These are phyloP conservation scores for Manacus vitellinus DNA, from an alignment of 2,113 vertebrate genomes.

Conservation along the genomic window DNA sequence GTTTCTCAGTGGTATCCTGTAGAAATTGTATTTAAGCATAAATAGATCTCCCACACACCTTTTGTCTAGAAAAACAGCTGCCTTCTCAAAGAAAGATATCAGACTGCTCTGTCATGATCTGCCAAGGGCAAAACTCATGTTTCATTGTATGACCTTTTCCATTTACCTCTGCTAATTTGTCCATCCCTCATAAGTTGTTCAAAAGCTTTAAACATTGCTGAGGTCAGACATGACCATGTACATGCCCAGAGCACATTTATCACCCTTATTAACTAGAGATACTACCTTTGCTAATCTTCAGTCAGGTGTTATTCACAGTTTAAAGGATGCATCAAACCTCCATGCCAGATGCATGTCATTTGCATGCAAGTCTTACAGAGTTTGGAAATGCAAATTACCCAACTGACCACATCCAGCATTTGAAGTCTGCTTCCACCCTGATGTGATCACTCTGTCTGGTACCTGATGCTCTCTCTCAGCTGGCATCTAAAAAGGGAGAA, in stretches of 20 bases:
- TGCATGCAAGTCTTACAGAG: not conserved
- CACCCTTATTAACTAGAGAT: not conserved
- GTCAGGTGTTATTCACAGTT: not conserved
- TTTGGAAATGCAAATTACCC: not conserved
- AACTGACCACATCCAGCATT: not conserved
- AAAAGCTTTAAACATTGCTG: conserved; percentile 24
- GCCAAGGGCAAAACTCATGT: not conserved
- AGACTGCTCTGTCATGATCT: not conserved
- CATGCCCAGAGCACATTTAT: not conserved
- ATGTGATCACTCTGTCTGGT: not conserved
- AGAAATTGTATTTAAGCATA: not conserved
- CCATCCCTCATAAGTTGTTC: not conserved
- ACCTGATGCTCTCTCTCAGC: not conserved
- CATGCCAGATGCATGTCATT: not conserved
- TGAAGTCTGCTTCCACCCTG: not conserved
- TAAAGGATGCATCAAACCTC: not conserved
- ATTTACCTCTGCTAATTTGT: conserved; percentile 16
- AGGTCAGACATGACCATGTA: not conserved
- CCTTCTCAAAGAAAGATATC: not conserved
- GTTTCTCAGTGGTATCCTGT: not conserved
- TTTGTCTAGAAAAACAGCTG: not conserved
- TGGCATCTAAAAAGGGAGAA: not conserved
- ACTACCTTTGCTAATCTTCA: not conserved
- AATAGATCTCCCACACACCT: not conserved
- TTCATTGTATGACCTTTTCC: not conserved